Evolutionary conservation across 2,888 invertebrate species (phyloP), one percentile per base, ranked within the genome.

Genomic region (Mesorhabditis sp.): DNA sequence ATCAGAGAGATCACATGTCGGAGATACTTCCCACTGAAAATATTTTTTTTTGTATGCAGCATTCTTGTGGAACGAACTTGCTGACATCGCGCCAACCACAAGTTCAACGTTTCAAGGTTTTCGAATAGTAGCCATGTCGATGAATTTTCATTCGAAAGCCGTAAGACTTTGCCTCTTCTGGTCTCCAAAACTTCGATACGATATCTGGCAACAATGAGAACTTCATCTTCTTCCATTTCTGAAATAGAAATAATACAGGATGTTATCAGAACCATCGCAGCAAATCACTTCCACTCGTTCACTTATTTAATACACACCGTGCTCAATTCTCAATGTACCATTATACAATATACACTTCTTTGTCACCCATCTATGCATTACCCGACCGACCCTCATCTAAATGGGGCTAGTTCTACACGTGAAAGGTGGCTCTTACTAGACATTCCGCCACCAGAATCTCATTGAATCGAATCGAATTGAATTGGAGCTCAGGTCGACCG

Each of bases 201-300:
- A 50, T 50, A 50, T 13, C n/a, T 50, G n/a, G 58, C 58, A 10
- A 50, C 58, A 10, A 50, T 13, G n/a, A 50, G 58, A 10, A 50
- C n/a, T 50, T 50, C 58, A 50, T 50, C 58, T 50, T 50, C 58
- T 50, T 50, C 58, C 58, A 50, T 50, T 13, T 50, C 58, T 50
- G n/a, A 50, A 13, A 28, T 28, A 28, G 28, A 28, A 28, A 28
- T 28, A 28, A 28, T 28, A 28, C 28, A 28, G 1, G 28, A 28
- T 28, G 28, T 28, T 28, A 28, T 28, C 28, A 28, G 28, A 28
- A 28, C 28, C 28, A 28, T 28, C 28, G 28, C 28, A 50, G 10
- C 58, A 50, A 50, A 50, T 50, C 58, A 50, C n/a, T 50, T 50
- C 7, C 7, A 50, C 7, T 10, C n/a, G n/a, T 50, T 50, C 58